These are phyloP conservation scores for Archivesica marissinica DNA, from an alignment of 1,140 invertebrate species.

Conservation along the genomic window DNA sequence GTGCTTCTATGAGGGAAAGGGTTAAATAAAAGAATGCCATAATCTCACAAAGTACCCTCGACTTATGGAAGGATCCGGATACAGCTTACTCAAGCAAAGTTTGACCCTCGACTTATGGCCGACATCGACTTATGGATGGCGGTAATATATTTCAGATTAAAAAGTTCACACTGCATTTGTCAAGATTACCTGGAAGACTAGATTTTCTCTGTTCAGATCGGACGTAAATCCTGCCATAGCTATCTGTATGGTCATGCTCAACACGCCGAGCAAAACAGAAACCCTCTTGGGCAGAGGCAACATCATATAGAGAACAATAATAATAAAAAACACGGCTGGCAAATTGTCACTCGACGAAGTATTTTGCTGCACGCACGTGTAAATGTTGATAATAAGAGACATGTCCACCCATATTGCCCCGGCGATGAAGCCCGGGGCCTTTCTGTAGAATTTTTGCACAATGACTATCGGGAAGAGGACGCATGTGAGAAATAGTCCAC, in stretches of 20 bases:
- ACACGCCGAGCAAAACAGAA: conserved; percentile 69
- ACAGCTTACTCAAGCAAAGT: too few relatives aligned
- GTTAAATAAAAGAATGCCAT: too few relatives aligned
- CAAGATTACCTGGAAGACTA: conserved; percentile 68
- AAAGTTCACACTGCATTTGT: too few relatives aligned
- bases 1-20: too few relatives aligned
- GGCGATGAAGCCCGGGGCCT: conserved; percentile 9
- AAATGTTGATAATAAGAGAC: conserved; percentile 66
- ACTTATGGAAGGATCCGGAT: too few relatives aligned
- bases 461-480: conserved; percentile 29
- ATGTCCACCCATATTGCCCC: conserved; percentile 49
- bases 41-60: too few relatives aligned
- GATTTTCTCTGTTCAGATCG: conserved; percentile 60
- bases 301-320: conserved; percentile 76
- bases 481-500: conserved; percentile 1
- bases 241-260: conserved; percentile 69
- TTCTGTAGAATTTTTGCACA: conserved; percentile 25
- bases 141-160: too few relatives aligned
- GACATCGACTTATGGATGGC: too few relatives aligned
- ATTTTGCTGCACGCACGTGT: conserved; percentile 63
- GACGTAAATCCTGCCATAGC: conserved; percentile 67
- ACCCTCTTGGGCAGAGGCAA: conserved; percentile 76
- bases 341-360: conserved; percentile 68
- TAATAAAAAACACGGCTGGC: conserved; percentile 72
- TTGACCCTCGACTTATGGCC: too few relatives aligned